Evolutionary conservation across 2,888 invertebrate genomes (phyloP).

Genomic region (Calameuta idolon): DNA sequence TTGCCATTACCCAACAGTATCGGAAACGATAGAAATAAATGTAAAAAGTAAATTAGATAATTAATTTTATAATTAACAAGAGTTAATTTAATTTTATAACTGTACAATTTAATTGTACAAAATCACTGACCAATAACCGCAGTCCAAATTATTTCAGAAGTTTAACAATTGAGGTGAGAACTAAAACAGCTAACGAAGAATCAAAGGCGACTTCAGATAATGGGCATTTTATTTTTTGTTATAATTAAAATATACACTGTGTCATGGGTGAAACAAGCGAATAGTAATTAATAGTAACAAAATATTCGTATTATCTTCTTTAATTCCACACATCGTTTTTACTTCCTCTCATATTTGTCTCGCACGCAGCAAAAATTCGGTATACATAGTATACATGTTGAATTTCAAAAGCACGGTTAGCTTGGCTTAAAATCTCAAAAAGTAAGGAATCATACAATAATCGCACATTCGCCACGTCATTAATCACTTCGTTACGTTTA

Average conservation of each 20-base stretch:
- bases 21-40: too few species aligned
- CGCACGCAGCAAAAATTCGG: constrained; percentile 56
- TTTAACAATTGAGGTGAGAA: not conserved
- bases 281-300: constrained; percentile 66
- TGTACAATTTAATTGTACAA: not conserved
- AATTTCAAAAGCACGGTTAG: constrained; percentile 58
- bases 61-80: too few species aligned
- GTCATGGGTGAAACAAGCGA: constrained; percentile 67
- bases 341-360: constrained; percentile 26
- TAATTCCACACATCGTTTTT: constrained; percentile 54
- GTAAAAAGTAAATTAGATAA: too few species aligned
- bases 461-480: constrained; percentile 19
- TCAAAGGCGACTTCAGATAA: constrained; percentile 41
- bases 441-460: constrained; percentile 14
- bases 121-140: not conserved
- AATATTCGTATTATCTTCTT: constrained; percentile 61
- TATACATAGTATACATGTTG: constrained; percentile 65
- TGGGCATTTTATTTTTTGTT: constrained; percentile 61
- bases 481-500: constrained; percentile 26
- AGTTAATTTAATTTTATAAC: too few species aligned
- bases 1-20: too few species aligned
- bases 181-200: not conserved
- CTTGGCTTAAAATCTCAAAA: constrained; percentile 50
- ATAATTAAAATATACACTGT: constrained; percentile 68
- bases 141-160: not conserved